Conservation (phyloP, 2,888 invertebrate species). For the Phoenoteleia sp. region DNA sequence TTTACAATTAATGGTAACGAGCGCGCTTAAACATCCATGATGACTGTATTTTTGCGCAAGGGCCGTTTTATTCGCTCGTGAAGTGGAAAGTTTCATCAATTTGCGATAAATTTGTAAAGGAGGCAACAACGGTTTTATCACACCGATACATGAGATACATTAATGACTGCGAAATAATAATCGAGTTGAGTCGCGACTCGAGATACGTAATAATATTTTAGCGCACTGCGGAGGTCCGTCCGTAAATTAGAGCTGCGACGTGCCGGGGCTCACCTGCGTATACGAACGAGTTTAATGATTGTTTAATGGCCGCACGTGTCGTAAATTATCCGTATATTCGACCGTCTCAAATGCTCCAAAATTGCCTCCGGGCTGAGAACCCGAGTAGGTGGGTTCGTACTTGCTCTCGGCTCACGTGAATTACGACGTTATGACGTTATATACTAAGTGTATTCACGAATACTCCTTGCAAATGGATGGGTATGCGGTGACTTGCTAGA, state of each 20-base stretch:
- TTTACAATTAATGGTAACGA: conserved; percentile 49
- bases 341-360: conserved; percentile 85
- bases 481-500: conserved; percentile 51
- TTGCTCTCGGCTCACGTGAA: conserved; percentile 65
- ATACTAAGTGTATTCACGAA: conserved; percentile 63
- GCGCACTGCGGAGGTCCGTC: conserved; percentile 85
- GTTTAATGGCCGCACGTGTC: conserved; percentile 86
- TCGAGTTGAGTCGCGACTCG: conserved; percentile 57
- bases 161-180: conserved; percentile 64
- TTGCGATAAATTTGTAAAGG: not conserved
- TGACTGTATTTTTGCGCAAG: not conserved
- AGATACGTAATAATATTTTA: conserved; percentile 85
- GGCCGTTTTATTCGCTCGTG: not conserved
- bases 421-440: conserved; percentile 71
- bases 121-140: conserved; percentile 6
- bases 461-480: conserved; percentile 57
- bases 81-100: not conserved
- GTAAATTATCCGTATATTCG: conserved; percentile 86
- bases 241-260: conserved; percentile 85
- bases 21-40: conserved; percentile 9
- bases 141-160: conserved; percentile 29
- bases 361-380: conserved; percentile 82
- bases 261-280: conserved; percentile 83
- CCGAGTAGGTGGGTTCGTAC: conserved; percentile 70
- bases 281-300: conserved; percentile 86